A percentile compares a stretch with the other conserved stretches of the same genome.
phyloP scores from a whole-genome alignment of 1,140 invertebrate species.

The Magallana angulata region DNA sequence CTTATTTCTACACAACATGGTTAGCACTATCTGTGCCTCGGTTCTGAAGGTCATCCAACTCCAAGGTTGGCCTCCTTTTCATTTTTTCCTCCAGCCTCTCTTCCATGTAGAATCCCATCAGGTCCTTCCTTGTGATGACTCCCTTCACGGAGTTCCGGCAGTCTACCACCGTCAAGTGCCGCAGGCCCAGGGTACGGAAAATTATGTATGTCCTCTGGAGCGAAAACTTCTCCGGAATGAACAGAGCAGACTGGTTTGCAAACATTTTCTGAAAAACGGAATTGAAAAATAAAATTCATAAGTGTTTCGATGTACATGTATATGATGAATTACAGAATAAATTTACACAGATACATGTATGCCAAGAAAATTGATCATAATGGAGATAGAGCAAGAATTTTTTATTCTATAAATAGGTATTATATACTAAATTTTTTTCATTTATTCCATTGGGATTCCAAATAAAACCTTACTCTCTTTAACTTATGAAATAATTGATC shows the following conservation, averaged over 20 bases:
- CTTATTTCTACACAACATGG: background rate
- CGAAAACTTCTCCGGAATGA: constrained; percentile 80
- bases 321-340: too few relatives aligned
- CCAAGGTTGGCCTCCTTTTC: background rate
- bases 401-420: too few relatives aligned
- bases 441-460: too few relatives aligned
- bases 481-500: too few relatives aligned
- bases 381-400: too few relatives aligned
- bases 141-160: constrained; percentile 89
- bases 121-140: constrained; percentile 80
- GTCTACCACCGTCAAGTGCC: constrained; percentile 95
- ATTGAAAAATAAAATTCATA: background rate
- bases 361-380: too few relatives aligned
- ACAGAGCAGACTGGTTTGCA: constrained; percentile 78
- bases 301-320: too few relatives aligned
- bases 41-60: constrained; percentile 1
- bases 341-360: too few relatives aligned
- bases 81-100: constrained; percentile 59
- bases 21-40: background rate
- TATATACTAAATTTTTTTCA: too few relatives aligned
- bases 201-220: constrained; percentile 93
- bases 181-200: constrained; percentile 93
- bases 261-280: constrained; percentile 66
- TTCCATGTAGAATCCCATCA: constrained; percentile 76
- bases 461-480: too few relatives aligned